Percentiles rank a stretch among this genome's conserved stretches.
phyloP scores from a whole-genome alignment of 1,140 invertebrate species.

The Psix sp. region DNA sequence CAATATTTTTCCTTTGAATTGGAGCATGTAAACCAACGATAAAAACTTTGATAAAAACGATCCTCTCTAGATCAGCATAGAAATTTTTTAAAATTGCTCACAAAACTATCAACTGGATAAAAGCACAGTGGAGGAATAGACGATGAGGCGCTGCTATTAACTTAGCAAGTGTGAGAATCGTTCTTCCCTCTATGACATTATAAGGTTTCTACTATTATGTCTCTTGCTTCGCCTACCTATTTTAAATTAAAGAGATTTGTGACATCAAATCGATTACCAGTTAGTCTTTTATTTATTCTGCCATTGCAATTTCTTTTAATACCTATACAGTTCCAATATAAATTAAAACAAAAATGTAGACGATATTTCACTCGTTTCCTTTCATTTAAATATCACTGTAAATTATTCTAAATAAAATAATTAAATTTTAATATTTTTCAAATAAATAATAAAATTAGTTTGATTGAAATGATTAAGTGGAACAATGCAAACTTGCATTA shows the following conservation, averaged over 20 bases:
- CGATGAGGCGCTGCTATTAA: background rate
- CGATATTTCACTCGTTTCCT: background rate
- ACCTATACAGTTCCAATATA: background rate
- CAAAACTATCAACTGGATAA: background rate
- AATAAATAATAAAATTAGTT: no score
- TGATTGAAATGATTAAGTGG: no score
- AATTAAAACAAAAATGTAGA: background rate
- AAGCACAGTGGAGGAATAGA: conserved; percentile 1
- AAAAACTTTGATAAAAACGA: no score
- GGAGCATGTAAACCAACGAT: no score
- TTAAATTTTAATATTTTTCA: no score
- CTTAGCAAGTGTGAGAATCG: background rate
- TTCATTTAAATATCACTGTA: no score
- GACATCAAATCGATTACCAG: background rate
- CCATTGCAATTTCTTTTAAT: background rate
- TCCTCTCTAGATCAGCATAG: no score
- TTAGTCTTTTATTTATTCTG: background rate
- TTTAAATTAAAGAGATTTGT: conserved; percentile 5
- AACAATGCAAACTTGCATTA: no score
- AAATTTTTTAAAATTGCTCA: background rate
- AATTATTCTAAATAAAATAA: no score
- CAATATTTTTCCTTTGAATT: no score
- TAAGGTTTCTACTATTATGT: conserved; percentile 9
- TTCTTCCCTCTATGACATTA: background rate
- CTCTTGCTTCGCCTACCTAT: conserved; percentile 2